Evolutionary conservation across 2,888 invertebrate species (phyloP), one percentile per base, ranked within the genome.

Genomic region (Phortica okadai): DNA sequence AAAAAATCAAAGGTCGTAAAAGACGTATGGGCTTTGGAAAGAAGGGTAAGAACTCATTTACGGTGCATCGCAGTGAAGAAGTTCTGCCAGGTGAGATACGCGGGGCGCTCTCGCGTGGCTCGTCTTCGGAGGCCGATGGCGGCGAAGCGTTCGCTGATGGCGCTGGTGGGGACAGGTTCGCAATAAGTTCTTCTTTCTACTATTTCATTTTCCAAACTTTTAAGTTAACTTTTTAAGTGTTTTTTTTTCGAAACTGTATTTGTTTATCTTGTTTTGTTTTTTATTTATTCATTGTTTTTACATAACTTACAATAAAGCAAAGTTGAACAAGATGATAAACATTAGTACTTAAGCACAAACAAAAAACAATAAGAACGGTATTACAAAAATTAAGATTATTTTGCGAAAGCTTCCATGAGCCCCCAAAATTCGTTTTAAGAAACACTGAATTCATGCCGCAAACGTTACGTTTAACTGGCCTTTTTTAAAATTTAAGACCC

Each of bases 1-100:
- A 42, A 42, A 89, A 74, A 79, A 77, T 76, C 80, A 86, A 91
- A 97, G 97, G 97, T 93, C 96, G 97, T 92, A 97, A 97, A 94
- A 94, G 97, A 93, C 95, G 97, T 93, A 96, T 97, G 95, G 97
- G 97, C 93, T 97, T 97, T 93, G 97, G 97, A 93, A 96, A 96
- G 93, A 96, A 96, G 93, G 97, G 97, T 92, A 97, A 97, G 94
- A 97, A 96, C 93, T 97, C 97, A 91, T 97, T 98, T 94, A 97
- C 97, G 93, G 97, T 99, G 92, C 98, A 98, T 94, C 96, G 99
- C 93, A 98, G 98, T 92, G 99, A 99, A 93, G 99, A 99, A 93
- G 97, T 99, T 90, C 95, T 96, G 89, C 98, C 98, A 84, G 96
- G 96, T 89, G 97, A 97, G 92, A 88, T 91, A 89, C 92, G 93